Base-by-base conservation (phyloP, 2,888 invertebrate genomes). In the Monopis laevigella region DNA sequence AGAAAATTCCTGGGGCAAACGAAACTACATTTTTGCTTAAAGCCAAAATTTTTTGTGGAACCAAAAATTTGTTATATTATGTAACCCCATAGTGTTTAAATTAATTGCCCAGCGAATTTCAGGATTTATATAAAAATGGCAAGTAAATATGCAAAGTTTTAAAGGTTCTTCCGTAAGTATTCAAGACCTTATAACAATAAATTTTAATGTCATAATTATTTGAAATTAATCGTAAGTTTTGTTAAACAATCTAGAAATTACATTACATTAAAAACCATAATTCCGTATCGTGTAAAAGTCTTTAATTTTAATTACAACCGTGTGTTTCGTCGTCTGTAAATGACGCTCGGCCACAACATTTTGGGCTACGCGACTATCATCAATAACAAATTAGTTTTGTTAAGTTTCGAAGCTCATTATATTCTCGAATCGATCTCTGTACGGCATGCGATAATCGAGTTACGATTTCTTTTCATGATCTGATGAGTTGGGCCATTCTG, bases 341-440 rank as follows among this genome's bases (percentile, higher is more conserved):
- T 21, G 18, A 36, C 21, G 54, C 67, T 58, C 58, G 62, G 58
- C 60, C 58, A 57, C 58, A 58, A 62, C 63, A 36, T 36, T 36
- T 36, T 36, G 19, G 36, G 21, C 36, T 21, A 7, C 19, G 36
- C 59, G 40, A 26, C 56, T 52, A 58, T 57, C 65, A 74, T 77
- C 72, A 72, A 71, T 73, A 68, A 67, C 58, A 56, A 71, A 75
- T 75, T 74, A 70, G 65, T 68, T 73, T 69, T 68, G 71, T 69
- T 68, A 57, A 61, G 47, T 56, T 51, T 51, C 56, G 52, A 53
- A 52, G 52, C 39, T 12, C 26, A 35, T 35, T 39, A 38, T 29
- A 28, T 41, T 38, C 34, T 28, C 16, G 32, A 24, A 36, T 36
- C 36, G 36, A 36, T 36, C 36, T 36, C 36, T 21, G 21, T 36